Evolutionary conservation across 2,113 vertebrate genomes (phyloP), one percentile per base, ranked within the genome.

Genomic region (Galeopterus variegatus): DNA sequence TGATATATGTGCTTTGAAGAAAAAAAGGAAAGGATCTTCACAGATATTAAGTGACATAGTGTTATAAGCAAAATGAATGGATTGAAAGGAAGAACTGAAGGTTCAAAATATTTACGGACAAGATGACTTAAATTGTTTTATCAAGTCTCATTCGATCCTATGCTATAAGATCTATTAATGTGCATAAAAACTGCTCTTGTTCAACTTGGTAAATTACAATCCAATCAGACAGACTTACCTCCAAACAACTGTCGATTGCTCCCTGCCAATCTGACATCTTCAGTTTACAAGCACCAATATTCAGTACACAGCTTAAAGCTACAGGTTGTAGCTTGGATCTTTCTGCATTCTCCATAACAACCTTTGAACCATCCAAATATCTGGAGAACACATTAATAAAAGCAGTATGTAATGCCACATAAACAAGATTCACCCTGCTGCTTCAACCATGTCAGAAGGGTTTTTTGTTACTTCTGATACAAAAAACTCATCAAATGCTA

Each of bases 201-300:
- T 79, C 36, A 62, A 76, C 31, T 80, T 82, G 18, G 2, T 69
- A 45, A 45, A 7, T 75, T 52, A 92, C 48, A 84, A 75, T 56
- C 33, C 13, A 48, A 72, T 77, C 83, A 87, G 41, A 45, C 45
- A 83, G n/a, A 83, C 89, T 98, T 98, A 99, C 99, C 99, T 99
- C 98, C 73, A 99, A 98, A 97, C 99, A 99, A 97, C 98, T 99
- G 73, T 99, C 99, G 60, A 99, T 72, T 3, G 99, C 99, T 3
- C 99, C 99, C 97, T 99, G 99, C 99, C 99, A 99, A 85, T 99
- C 98, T 8, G 97, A 99, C 97, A 99, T 97, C 98, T 99, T 99
- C 96, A 99, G 98, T 93, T 99, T 99, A 97, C 99, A 99, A 24
- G 99, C 99, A 0, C 99, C 99, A 0, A 99, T 99, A 98, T 99